A percentile compares a stretch with the other conserved stretches of the same genome.
Conservation (phyloP, 2,888 invertebrate species). For the Diarsia rubi region DNA sequence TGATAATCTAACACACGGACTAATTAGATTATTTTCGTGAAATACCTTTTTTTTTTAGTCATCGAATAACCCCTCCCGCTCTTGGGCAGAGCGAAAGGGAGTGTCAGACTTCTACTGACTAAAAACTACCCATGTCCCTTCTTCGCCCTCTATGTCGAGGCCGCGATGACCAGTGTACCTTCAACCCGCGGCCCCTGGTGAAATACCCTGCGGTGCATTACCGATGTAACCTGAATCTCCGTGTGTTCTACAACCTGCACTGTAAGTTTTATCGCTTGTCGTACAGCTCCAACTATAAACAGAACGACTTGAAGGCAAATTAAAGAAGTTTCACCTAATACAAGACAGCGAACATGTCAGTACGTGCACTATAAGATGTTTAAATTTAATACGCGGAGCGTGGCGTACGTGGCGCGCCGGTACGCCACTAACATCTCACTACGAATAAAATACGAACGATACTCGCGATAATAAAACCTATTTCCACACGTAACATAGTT, state of each 20-base stretch:
- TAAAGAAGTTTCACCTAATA: conserved; percentile 51
- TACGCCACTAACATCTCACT: conserved; percentile 43
- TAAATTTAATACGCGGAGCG: conserved; percentile 59
- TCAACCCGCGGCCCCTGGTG: too few species aligned
- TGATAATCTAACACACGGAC: too few species aligned
- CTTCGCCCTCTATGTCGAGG: too few species aligned
- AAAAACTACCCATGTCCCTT: too few species aligned
- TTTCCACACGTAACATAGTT: conserved; percentile 56
- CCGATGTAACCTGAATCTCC: not conserved
- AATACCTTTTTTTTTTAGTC: too few species aligned
- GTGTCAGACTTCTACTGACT: too few species aligned
- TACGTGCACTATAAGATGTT: conserved; percentile 56
- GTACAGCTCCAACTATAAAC: conserved; percentile 13
- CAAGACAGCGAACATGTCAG: conserved; percentile 35
- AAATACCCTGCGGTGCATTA: not conserved
- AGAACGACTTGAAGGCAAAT: conserved; percentile 34
- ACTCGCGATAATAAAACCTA: conserved; percentile 59
- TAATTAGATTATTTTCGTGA: too few species aligned
- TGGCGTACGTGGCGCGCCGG: conserved; percentile 57
- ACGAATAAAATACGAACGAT: conserved; percentile 61
- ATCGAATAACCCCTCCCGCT: too few species aligned
- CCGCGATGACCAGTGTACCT: too few species aligned
- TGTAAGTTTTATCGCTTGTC: conserved; percentile 15
- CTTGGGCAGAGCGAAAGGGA: too few species aligned
- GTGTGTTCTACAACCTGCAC: not conserved